Evolutionary conservation across 2,113 vertebrate species (phyloP).

Genomic region (Triplophysa dalaica): DNA sequence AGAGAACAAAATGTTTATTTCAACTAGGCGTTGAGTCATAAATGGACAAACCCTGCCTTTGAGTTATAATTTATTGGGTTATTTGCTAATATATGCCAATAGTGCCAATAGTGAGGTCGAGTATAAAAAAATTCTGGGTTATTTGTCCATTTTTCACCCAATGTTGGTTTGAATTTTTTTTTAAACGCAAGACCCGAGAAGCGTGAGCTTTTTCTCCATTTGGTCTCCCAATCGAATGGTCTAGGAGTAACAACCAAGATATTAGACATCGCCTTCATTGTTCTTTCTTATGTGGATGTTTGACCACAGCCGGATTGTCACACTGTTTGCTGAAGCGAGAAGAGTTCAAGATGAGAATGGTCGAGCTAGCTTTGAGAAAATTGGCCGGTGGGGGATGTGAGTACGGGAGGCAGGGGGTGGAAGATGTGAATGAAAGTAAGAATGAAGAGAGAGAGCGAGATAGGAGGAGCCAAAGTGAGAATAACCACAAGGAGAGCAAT

Average conservation of each 20-base stretch:
- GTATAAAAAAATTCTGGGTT: too few species aligned
- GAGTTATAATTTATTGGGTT: too few species aligned
- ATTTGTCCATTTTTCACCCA: too few species aligned
- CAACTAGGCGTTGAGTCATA: too few species aligned
- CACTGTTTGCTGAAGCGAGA: background rate
- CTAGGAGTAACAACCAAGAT: background rate
- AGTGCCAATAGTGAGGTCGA: too few species aligned
- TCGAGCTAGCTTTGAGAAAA: slow-evolving; percentile 44
- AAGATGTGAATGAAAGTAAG: slow-evolving; percentile 76
- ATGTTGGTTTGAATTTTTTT: too few species aligned
- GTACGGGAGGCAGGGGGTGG: slow-evolving; percentile 57
- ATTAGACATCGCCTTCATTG: background rate
- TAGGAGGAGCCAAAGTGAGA: slow-evolving; percentile 54
- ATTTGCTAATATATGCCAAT: too few species aligned
- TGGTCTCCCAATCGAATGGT: background rate
- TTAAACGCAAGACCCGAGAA: too few species aligned
- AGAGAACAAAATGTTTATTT: too few species aligned
- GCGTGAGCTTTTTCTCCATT: too few species aligned
- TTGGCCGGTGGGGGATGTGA: slow-evolving; percentile 43
- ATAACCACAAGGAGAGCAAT: slow-evolving; percentile 69
- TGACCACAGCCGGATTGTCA: background rate
- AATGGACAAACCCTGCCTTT: too few species aligned
- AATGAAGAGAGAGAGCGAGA: slow-evolving; percentile 68
- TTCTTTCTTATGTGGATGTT: background rate
- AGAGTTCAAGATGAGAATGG: slow-evolving; percentile 49